Conservation (phyloP, 2,888 invertebrate genomes). For the Leptopterna dolabrata region DNA sequence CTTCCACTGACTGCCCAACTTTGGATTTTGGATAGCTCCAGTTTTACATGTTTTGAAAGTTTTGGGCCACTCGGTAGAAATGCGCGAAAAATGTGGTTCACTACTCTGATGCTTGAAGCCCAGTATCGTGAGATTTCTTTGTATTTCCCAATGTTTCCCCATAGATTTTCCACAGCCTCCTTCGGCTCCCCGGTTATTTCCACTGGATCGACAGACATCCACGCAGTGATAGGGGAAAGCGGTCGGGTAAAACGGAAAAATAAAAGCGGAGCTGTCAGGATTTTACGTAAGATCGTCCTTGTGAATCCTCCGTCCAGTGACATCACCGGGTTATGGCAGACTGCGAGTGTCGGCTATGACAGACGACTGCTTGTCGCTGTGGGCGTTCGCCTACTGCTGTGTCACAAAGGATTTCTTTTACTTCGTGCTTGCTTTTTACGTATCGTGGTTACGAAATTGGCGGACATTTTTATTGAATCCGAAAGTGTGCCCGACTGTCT, state of each 20-base stretch:
- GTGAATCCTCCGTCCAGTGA: slow-evolving; percentile 25
- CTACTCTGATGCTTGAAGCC: too few species aligned
- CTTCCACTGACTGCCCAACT: too few species aligned
- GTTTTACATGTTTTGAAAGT: too few species aligned
- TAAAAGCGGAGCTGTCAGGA: neutral
- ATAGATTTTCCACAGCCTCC: too few species aligned
- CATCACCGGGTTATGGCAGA: slow-evolving; percentile 9
- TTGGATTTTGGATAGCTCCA: too few species aligned
- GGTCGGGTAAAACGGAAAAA: neutral
- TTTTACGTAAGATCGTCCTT: slow-evolving; percentile 39
- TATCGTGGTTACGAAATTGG: neutral
- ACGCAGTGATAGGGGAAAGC: slow-evolving; percentile 1
- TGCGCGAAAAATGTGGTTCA: too few species aligned
- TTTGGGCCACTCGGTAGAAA: too few species aligned
- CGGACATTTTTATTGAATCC: too few species aligned
- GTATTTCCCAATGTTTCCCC: too few species aligned
- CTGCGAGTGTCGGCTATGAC: slow-evolving; percentile 15
- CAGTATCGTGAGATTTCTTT: too few species aligned
- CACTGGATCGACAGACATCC: neutral
- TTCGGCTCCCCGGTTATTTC: neutral
- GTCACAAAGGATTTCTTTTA: neutral
- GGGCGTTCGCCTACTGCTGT: neutral
- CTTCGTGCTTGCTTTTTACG: neutral
- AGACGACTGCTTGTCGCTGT: neutral
- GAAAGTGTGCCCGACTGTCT: too few species aligned